Percentiles rank a stretch among this genome's conserved stretches.
phyloP scores from a whole-genome alignment of 1,140 invertebrate genomes.

The Lepidurus apus region DNA sequence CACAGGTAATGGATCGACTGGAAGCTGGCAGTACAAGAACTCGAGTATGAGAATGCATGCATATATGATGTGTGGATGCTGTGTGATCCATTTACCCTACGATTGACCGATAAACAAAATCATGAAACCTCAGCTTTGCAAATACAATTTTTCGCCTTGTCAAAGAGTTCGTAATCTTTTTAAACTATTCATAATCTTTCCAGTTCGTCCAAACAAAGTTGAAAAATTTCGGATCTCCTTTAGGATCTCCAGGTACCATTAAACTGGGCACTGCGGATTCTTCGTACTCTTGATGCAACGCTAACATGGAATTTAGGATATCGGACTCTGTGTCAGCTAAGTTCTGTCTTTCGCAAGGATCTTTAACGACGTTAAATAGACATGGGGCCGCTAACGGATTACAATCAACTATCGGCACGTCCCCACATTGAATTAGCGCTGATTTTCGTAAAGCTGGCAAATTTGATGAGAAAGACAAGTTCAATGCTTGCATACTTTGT shows the following conservation, averaged over 20 bases:
- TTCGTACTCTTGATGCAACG: constrained; percentile 55
- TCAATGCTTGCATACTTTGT: not conserved
- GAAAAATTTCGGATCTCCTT: constrained; percentile 63
- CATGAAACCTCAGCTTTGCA: not conserved
- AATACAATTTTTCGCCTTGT: not conserved
- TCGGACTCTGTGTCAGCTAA: constrained; percentile 60
- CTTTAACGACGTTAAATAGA: constrained; percentile 67
- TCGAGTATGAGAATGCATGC: not conserved
- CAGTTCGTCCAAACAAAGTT: constrained; percentile 69
- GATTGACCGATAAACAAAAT: not conserved
- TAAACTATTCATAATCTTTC: constrained; percentile 50
- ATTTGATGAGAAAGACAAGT: not conserved
- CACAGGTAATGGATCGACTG: not conserved
- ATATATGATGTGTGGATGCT: not conserved
- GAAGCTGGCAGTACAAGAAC: constrained; percentile 13
- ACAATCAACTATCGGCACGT: constrained; percentile 46
- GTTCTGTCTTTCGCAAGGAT: constrained; percentile 82
- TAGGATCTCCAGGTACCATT: constrained; percentile 61
- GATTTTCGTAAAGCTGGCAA: constrained; percentile 45
- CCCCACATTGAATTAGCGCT: constrained; percentile 47
- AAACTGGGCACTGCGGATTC: constrained; percentile 62
- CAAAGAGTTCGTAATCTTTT: not conserved
- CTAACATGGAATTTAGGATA: constrained; percentile 54
- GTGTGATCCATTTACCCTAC: not conserved
- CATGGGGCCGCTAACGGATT: constrained; percentile 60